phyloP scores from a whole-genome alignment of 2,888 invertebrate genomes.

The Empis stercorea region DNA sequence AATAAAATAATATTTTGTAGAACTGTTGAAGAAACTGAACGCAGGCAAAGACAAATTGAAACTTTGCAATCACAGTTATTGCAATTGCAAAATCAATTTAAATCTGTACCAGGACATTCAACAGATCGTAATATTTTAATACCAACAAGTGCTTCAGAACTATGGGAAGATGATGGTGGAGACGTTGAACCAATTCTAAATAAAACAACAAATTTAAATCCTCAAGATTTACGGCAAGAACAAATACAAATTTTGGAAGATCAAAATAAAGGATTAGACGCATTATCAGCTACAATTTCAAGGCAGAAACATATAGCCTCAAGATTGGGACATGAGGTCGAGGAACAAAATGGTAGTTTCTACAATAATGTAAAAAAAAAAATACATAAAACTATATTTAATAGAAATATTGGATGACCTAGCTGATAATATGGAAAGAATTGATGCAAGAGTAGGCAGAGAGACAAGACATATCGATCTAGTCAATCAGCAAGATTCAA shows the following conservation, averaged over 20 bases:
- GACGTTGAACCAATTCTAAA: constrained; percentile 36
- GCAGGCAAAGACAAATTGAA: constrained; percentile 47
- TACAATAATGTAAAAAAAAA: neutral
- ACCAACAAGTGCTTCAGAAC: constrained; percentile 12
- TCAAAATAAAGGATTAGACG: constrained; percentile 65
- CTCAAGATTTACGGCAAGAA: constrained; percentile 41
- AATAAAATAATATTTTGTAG: constrained; percentile 26
- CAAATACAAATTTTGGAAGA: constrained; percentile 51
- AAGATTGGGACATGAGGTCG: constrained; percentile 62
- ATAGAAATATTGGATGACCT: constrained; percentile 64
- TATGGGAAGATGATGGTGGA: constrained; percentile 24
- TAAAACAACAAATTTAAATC: constrained; percentile 30
- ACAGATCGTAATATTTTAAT: constrained; percentile 8
- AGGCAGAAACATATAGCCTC: constrained; percentile 64
- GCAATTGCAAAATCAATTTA: constrained; percentile 39
- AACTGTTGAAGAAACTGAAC: constrained; percentile 48
- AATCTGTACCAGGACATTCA: constrained; percentile 8
- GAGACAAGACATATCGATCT: constrained; percentile 46
- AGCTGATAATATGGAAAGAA: constrained; percentile 55
- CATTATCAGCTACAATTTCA: constrained; percentile 56
- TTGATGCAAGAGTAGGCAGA: constrained; percentile 50
- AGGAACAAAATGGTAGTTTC: constrained; percentile 65
- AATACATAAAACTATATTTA: constrained; percentile 17
- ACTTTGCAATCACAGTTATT: constrained; percentile 44
- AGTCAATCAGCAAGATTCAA: neutral